Conservation (phyloP, 1,140 invertebrate species). For the Samia ricini region DNA sequence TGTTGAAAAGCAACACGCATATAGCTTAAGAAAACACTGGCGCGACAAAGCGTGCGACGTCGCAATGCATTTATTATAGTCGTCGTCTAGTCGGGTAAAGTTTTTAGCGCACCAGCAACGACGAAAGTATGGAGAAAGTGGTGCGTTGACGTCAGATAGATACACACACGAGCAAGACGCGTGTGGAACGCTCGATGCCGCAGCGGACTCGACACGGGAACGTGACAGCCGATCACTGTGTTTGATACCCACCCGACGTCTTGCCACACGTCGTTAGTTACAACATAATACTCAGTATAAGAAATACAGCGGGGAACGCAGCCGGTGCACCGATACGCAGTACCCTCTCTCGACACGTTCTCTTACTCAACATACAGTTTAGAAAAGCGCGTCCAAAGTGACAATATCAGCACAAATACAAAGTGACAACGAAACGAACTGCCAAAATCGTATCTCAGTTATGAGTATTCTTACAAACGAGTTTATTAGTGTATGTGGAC, state of each 20-base stretch:
- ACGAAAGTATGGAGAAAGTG: slow-evolving; percentile 77
- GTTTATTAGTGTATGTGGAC: too few species aligned
- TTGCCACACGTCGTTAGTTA: slow-evolving; percentile 57
- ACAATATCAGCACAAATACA: not conserved
- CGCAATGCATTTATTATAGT: slow-evolving; percentile 63
- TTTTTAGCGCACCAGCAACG: slow-evolving; percentile 69
- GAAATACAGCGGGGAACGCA: slow-evolving; percentile 48
- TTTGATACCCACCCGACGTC: slow-evolving; percentile 32
- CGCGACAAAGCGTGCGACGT: slow-evolving; percentile 56
- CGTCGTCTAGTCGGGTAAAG: slow-evolving; percentile 56
- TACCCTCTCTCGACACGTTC: slow-evolving; percentile 68
- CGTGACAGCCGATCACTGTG: slow-evolving; percentile 41
- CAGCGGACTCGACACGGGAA: not conserved
- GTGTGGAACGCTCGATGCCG: slow-evolving; percentile 26
- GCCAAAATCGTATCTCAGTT: not conserved
- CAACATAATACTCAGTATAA: slow-evolving; percentile 54
- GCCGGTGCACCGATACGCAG: slow-evolving; percentile 45
- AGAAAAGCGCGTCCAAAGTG: slow-evolving; percentile 6
- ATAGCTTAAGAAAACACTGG: slow-evolving; percentile 42
- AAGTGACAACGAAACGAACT: slow-evolving; percentile 19
- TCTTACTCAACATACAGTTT: slow-evolving; percentile 55
- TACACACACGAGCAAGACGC: slow-evolving; percentile 62
- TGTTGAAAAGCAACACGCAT: slow-evolving; percentile 16
- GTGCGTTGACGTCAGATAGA: slow-evolving; percentile 69
- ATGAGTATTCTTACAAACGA: too few species aligned